Base-by-base conservation (phyloP, 2,797 vertebrate species). In the Chelmon rostratus region DNA sequence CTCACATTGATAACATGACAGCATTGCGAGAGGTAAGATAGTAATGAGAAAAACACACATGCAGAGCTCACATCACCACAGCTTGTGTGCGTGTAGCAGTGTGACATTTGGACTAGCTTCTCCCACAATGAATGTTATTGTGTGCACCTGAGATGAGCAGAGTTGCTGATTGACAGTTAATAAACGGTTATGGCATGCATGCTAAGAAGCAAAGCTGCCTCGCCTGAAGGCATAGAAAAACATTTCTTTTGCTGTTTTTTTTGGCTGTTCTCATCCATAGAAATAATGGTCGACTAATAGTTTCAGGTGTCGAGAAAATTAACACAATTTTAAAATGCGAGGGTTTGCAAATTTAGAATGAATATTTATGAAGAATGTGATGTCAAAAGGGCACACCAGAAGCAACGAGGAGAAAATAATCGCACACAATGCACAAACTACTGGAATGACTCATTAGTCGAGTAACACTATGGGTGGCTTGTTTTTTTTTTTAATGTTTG, bases 161-260 rank as follows among this genome's bases (percentile, higher is more conserved):
- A 67, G 57, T 59, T 63, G 21, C 38, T 84, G 85, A 90, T 18
- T 88, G 90, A 88, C 85, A 89, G 72, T 64, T 88, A 89, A 86
- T 88, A 86, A 82, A 46, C 8, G 35, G 76, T 77, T 72, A 75
- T 72, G 73, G 80, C 81, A 54, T 87, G 86, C 85, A 89, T 84
- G 75, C 85, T 66, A 52, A 78, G 68, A 86, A 70, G 62, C 70
- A 38, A 82, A 40, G 40, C 47, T 50, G 63, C 86, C 50, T 79
- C 0, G 18, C 79, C 78, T 25, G 40, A 58, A 71, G 71, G 78
- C 69, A 56, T 53, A 64, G 56, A 21, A 73, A 72, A 76, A 75
- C 42, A 40, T 50, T 82, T 86, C 79, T 86, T 67, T 71, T n/a
- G n/a, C n/a, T n/a, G n/a, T n/a, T 79, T 85, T 67, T 72, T 21